These are phyloP conservation scores for Oreochromis mossambicus DNA, from an alignment of 2,797 vertebrate genomes.

Conservation along the genomic window DNA sequence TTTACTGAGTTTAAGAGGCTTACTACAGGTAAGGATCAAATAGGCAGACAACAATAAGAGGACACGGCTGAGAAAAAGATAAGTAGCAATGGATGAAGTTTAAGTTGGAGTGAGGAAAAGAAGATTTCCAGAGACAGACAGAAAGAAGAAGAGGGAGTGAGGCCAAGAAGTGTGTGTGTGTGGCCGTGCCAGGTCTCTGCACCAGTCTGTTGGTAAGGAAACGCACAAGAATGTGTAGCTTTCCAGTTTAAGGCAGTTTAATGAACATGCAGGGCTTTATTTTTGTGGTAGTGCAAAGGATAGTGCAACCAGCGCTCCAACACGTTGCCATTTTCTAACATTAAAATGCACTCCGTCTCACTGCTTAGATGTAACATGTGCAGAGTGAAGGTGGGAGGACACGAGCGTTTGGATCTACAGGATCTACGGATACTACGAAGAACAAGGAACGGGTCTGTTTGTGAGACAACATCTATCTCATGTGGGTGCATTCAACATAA, in stretches of 20 bases:
- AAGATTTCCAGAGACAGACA: slow-evolving; percentile 19
- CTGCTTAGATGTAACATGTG: background rate
- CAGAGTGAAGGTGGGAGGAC: background rate
- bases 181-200: slow-evolving; percentile 63
- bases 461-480: background rate
- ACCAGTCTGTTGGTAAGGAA: slow-evolving; percentile 76
- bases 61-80: background rate
- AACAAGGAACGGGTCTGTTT: background rate
- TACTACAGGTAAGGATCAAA: background rate
- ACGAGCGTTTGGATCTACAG: background rate
- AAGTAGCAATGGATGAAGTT: background rate
- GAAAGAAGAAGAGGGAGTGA: slow-evolving; percentile 11
- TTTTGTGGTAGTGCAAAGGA: slow-evolving; percentile 29
- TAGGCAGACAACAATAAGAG: background rate
- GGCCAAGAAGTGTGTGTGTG: slow-evolving; percentile 49
- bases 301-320: background rate
- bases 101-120: background rate
- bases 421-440: background rate
- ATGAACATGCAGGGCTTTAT: slow-evolving; percentile 69
- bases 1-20: background rate
- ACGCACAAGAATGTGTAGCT: slow-evolving; percentile 73
- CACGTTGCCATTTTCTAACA: background rate
- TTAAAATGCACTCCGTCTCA: background rate
- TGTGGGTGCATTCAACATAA: background rate
- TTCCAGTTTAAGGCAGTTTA: slow-evolving; percentile 77